phyloP scores from a whole-genome alignment of 2,888 invertebrate species.

The Orchesella flavescens region DNA sequence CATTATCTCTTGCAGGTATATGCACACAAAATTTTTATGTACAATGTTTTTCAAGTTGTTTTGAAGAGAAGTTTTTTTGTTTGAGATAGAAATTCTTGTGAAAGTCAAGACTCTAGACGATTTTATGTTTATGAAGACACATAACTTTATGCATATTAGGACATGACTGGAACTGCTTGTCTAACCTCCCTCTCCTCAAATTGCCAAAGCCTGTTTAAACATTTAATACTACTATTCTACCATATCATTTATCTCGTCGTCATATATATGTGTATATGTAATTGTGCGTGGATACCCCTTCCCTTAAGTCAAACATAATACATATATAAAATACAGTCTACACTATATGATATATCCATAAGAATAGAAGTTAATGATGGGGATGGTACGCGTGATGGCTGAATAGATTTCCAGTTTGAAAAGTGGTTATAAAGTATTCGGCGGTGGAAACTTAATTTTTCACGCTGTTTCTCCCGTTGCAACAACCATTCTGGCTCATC shows the following conservation, averaged over 20 bases:
- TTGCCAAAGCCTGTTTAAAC: constrained; percentile 38
- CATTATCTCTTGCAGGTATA: not conserved
- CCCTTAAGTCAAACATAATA: no score
- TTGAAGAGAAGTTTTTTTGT: not conserved
- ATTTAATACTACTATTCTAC: constrained; percentile 12
- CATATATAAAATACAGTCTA: no score
- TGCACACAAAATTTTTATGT: not conserved
- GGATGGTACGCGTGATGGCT: constrained; percentile 16
- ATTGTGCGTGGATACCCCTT: not conserved
- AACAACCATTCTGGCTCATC: not conserved
- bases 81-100: constrained; percentile 35
- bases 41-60: not conserved
- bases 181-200: constrained; percentile 48
- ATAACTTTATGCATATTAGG: constrained; percentile 63
- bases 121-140: constrained; percentile 61
- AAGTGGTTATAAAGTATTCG: constrained; percentile 52
- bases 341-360: not conserved
- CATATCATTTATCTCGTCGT: constrained; percentile 18
- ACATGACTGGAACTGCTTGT: constrained; percentile 55
- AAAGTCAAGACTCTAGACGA: constrained; percentile 43
- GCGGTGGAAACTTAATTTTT: constrained; percentile 58
- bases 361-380: constrained; percentile 10
- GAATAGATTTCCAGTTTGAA: constrained; percentile 47
- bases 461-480: constrained; percentile 39
- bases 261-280: not conserved